Evolutionary conservation across 2,888 invertebrate species (phyloP), one percentile per base, ranked within the genome.

Genomic region (Fragum whitleyi): DNA sequence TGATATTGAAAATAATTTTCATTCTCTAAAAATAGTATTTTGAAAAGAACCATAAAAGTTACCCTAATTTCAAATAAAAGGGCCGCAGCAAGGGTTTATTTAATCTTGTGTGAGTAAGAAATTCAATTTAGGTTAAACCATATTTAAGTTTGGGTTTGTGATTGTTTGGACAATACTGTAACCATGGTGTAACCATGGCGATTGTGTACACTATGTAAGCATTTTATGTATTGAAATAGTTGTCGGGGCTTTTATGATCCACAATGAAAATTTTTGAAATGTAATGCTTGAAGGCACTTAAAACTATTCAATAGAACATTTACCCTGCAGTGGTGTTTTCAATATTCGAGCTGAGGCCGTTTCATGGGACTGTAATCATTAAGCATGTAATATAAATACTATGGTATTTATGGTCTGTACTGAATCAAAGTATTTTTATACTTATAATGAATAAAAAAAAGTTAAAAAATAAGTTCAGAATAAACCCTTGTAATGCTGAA

Each of bases 181-280:
- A 68, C 79, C 67, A 72, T 75, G 57, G 79, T 19, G 79, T 79
- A 68, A 68, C 79, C 59, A 72, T 75, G 57, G 75, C 26, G 47
- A 79, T 61, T 28, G 39, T 76, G 79, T 79, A 75, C 75, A 79
- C 79, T 75, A 67, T 65, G 61, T 68, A 79, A 79, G 79, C 75
- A 79, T 79, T 75, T 79, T 68, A 74, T 65, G 74, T 55, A 53
- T 55, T 55, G 57, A 51, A 53, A 69, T 29, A 51, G 53, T 51
- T 69, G 39, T 69, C 53, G 26, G 28, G 53, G 53, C 26, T 36
- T 65, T 65, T 65, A 65, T 65, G 65, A 26, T 21, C 42, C 65
- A 65, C 65, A 51, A 32, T 55, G 53, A 70, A 55, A 70, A 55
- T 55, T 70, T n/a, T 53, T 70, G 70, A 70, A 55, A 55, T 21